phyloP scores from a whole-genome alignment of 2,113 vertebrate species.

The Nerophis lumbriciformis region DNA sequence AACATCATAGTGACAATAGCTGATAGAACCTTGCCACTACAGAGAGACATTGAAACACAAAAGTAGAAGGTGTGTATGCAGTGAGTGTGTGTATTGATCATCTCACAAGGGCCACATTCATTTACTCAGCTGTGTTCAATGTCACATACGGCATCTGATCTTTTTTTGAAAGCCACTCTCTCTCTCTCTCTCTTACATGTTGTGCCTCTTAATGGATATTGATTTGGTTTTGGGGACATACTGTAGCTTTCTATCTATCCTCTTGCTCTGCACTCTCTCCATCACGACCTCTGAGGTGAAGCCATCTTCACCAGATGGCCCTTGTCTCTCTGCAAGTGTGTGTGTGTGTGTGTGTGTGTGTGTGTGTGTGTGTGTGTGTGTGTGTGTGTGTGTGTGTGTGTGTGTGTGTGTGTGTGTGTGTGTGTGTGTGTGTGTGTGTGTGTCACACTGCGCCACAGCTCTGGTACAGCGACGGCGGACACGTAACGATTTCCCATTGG shows the following conservation, averaged over 20 bases:
- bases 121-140: slow-evolving; percentile 29
- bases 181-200: neutral
- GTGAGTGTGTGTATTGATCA: slow-evolving; percentile 28
- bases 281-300: slow-evolving; percentile 26
- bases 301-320: slow-evolving; percentile 22
- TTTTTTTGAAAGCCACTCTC: slow-evolving; percentile 20
- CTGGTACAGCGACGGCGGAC: slow-evolving; percentile 61
- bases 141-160: slow-evolving; percentile 25
- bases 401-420: neutral
- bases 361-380: slow-evolving; percentile 14
- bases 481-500: slow-evolving; percentile 67
- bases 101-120: slow-evolving; percentile 31
- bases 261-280: slow-evolving; percentile 9
- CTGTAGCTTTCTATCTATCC: slow-evolving; percentile 31
- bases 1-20: slow-evolving; percentile 11
- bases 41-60: slow-evolving; percentile 4
- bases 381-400: slow-evolving; percentile 9
- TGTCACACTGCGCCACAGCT: slow-evolving; percentile 35
- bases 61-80: neutral
- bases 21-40: slow-evolving; percentile 1
- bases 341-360: too few species aligned
- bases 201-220: slow-evolving; percentile 48
- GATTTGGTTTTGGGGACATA: slow-evolving; percentile 48
- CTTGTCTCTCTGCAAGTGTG: slow-evolving; percentile 10
- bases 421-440: slow-evolving; percentile 11